Base-by-base conservation (phyloP, 2,888 invertebrate species). In the Drymonia ruficornis region DNA sequence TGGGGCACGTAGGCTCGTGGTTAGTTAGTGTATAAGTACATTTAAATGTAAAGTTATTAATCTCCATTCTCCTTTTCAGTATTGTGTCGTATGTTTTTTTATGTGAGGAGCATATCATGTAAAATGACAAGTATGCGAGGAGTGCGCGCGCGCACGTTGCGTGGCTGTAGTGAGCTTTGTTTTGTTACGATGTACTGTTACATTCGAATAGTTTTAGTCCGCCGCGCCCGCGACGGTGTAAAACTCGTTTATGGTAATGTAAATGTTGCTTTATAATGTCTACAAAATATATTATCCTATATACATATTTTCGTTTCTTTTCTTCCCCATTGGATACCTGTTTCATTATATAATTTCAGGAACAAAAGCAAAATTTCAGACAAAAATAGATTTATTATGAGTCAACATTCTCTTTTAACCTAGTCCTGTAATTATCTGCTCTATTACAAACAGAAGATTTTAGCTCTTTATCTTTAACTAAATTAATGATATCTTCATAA, bases 231-330 rank as follows among this genome's bases (percentile, higher is more conserved):
- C 81, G 84, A 70, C 82, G 85, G 83, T 76, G 78, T 79, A 70
- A 81, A 85, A 89, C 88, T 87, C 83, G 83, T 89, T 89, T 90
- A 89, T 87, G 85, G 82, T 89, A 89, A 89, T 90, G 88, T 91
- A 89, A 91, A 92, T 93, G 93, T 93, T 92, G 93, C 93, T 93
- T 93, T 91, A 92, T 91, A 86, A 91, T 91, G 91, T 93, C 89
- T 92, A 93, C 87, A 87, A 91, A 93, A 91, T 92, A 91, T 91
- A 91, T 92, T 91, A 91, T 92, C 92, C 88, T 88, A 81, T 89
- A 87, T 84, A 89, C 70, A 78, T 77, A 66, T 66, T 79, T 80
- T 80, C 18, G 81, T 91, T 90, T 90, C 76, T 83, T 86, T 76
- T 54, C 34, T 52, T 38, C 11, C 45, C 44, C 18, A 3, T n/a